Percentiles rank a stretch among this genome's conserved stretches.
These are phyloP conservation scores for Eupithecia inturbata DNA, from an alignment of 2,888 invertebrate species.

Conservation along the genomic window DNA sequence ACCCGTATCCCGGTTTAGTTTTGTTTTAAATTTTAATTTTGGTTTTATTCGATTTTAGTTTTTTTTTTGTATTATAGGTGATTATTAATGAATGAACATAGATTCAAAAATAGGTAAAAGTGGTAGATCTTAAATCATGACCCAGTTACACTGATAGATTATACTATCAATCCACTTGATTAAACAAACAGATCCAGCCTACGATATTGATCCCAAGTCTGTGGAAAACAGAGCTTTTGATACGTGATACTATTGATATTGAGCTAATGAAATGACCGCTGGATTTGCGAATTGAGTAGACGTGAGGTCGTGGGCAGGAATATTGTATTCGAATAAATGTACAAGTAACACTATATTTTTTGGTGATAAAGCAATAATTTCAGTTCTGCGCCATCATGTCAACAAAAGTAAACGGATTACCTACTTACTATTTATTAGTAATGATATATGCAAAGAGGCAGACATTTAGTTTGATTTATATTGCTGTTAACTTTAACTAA, in stretches of 20 bases:
- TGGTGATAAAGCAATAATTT: neutral
- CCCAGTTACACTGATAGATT: neutral
- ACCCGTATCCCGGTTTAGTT: neutral
- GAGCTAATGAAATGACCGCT: neutral
- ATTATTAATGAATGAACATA: neutral
- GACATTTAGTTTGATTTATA: neutral
- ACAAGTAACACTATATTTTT: neutral
- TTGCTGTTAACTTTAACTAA: too few relatives aligned
- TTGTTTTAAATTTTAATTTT: neutral
- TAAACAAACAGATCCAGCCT: neutral
- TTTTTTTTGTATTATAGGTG: neutral
- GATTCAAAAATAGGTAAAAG: neutral
- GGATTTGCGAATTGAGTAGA: neutral
- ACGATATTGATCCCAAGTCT: neutral
- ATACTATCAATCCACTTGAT: neutral
- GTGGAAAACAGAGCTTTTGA: neutral
- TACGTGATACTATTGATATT: neutral
- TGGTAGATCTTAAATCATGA: neutral
- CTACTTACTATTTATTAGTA: too few relatives aligned
- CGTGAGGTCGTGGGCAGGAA: neutral
- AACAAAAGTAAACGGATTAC: neutral
- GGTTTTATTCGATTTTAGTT: neutral
- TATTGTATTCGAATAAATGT: neutral
- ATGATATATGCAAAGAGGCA: neutral
- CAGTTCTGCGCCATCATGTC: neutral